Base-by-base conservation (phyloP, 2,888 invertebrate species). In the Rhagonycha fulva region DNA sequence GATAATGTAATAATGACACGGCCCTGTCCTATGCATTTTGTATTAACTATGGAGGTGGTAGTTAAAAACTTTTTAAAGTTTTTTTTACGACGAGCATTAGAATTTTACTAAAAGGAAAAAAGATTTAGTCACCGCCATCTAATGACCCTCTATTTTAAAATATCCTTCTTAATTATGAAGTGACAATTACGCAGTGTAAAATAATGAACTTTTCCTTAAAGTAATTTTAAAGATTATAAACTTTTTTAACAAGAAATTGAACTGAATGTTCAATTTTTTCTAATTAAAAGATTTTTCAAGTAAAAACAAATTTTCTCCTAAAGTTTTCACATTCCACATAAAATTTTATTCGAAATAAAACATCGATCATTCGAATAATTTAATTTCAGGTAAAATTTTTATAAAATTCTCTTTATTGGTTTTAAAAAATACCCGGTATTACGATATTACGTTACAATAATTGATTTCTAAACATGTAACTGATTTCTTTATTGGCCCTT, bases 1-100 rank as follows among this genome's bases (percentile, higher is more conserved):
- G 82, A 83, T 81, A 81, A 83, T 82, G 82, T 82, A 85, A 85
- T 85, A 85, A 85, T 85, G 85, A 85, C 85, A 84, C 83, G 80
- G 80, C 81, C 77, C 80, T 80, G 83, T 80, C 80, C 82, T 80
- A 80, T 83, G 81, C 80, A 81, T 81, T 81, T 83, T 83, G 82
- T 84, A 84, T 84, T 84, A 84, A 85, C 81, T 78, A 81, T 81
- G 81, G 81, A 79, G 82, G 80, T 78, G 81, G 80, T 78, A 80
- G 82, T 83, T 83, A 82, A 84, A 84, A 84, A 83, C 82, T 83
- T 84, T 83, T 83, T 82, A 82, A 75, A 75, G 24, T 26, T 76
- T 78, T 78, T 72, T 78, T 78, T 76, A 78, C 68, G 71, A 76
- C 62, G 62, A 70, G 24, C 71, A 68, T 70, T 62, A 77, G 67